A percentile compares a stretch with the other conserved stretches of the same genome.
Evolutionary conservation across 1,140 invertebrate genomes (phyloP).

Genomic region (Parapsyche elsis): DNA sequence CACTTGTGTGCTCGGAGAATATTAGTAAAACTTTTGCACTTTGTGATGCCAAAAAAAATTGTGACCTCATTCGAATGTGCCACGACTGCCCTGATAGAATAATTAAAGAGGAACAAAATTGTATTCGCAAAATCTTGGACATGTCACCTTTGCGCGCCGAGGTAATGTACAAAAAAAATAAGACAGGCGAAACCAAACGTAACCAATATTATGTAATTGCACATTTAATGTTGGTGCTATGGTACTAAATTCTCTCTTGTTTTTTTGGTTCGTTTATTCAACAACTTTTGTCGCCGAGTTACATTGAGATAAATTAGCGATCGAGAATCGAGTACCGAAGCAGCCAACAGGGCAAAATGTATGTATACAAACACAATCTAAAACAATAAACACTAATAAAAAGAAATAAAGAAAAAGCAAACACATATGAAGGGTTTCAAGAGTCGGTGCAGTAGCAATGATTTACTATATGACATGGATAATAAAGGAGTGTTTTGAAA

Average conservation of each 20-base stretch:
- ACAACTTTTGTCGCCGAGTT: neutral
- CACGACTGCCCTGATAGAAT: too few species aligned
- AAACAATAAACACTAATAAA: conserved; percentile 50
- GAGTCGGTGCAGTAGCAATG: conserved; percentile 53
- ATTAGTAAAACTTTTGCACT: too few species aligned
- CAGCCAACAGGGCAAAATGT: conserved; percentile 56
- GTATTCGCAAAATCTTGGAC: too few species aligned
- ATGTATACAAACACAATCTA: conserved; percentile 49
- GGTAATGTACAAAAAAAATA: neutral
- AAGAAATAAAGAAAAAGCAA: conserved; percentile 48
- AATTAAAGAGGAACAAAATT: too few species aligned
- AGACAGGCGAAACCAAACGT: conserved; percentile 49
- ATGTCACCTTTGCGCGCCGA: too few species aligned
- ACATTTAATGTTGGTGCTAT: conserved; percentile 53
- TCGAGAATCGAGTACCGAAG: conserved; percentile 48
- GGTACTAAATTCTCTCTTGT: conserved; percentile 32
- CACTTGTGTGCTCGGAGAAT: too few species aligned
- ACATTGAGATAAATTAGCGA: neutral
- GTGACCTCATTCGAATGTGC: too few species aligned
- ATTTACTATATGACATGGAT: conserved; percentile 7
- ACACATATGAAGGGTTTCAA: conserved; percentile 45
- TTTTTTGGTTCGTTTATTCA: neutral
- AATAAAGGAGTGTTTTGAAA: neutral
- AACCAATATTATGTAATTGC: conserved; percentile 49
- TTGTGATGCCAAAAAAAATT: too few species aligned